These are phyloP conservation scores for Episyrphus balteatus DNA, from an alignment of 1,140 invertebrate species.

Conservation along the genomic window DNA sequence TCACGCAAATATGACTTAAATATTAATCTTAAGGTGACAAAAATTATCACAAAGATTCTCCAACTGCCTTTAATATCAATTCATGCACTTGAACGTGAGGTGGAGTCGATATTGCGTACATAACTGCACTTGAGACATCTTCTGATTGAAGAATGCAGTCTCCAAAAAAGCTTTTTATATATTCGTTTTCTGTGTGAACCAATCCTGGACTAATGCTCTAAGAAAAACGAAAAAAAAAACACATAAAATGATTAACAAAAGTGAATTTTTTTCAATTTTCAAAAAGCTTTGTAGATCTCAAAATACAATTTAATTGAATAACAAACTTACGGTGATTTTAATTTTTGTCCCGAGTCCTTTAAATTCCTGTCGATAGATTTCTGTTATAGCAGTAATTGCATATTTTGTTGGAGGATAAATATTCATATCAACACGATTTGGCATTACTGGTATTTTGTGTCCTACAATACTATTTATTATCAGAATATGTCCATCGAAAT, in stretches of 20 bases:
- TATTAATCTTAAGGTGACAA: too few species aligned
- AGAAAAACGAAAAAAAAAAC: slow-evolving; percentile 8
- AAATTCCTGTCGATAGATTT: slow-evolving; percentile 48
- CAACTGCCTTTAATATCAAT: slow-evolving; percentile 33
- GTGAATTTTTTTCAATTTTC: too few species aligned
- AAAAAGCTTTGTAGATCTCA: too few species aligned
- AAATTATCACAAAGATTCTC: slow-evolving; percentile 12
- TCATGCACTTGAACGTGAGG: slow-evolving; percentile 44
- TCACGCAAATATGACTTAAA: too few species aligned
- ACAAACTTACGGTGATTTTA: slow-evolving; percentile 14
- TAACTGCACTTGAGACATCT: slow-evolving; percentile 44
- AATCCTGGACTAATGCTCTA: slow-evolving; percentile 45
- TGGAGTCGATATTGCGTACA: slow-evolving; percentile 47
- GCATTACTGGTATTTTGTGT: slow-evolving; percentile 19
- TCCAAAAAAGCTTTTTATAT: slow-evolving; percentile 11
- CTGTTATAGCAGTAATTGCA: slow-evolving; percentile 41
- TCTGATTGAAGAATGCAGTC: slow-evolving; percentile 26
- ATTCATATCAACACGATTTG: slow-evolving; percentile 3
- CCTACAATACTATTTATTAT: slow-evolving; percentile 49
- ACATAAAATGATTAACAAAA: too few species aligned
- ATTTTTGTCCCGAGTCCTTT: slow-evolving; percentile 12
- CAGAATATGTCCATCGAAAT: slow-evolving; percentile 53
- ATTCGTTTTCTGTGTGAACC: slow-evolving; percentile 41
- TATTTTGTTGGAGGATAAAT: slow-evolving; percentile 45
- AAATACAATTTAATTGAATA: too few species aligned